A percentile compares a stretch with the other conserved stretches of the same genome.
phyloP scores from a whole-genome alignment of 2,113 vertebrate species.

The Lepidothrix coronata region DNA sequence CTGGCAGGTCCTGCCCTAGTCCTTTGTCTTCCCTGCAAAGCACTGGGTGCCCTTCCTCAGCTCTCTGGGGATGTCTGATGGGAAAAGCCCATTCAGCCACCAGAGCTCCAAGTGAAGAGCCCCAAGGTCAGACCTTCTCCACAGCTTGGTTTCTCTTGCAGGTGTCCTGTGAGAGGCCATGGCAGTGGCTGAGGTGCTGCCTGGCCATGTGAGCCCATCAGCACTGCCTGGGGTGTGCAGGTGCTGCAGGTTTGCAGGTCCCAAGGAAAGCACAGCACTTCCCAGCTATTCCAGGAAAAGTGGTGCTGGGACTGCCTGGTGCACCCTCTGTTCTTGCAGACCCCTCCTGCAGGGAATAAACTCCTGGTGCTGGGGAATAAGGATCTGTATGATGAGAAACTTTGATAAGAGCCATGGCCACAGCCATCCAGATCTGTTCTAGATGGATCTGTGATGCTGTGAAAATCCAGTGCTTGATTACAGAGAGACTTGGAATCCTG shows the following conservation, averaged over 20 bases:
- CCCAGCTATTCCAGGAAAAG: neutral
- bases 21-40: neutral
- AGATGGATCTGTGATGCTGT: neutral
- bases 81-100: neutral
- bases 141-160: neutral
- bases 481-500: accelerated
- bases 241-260: neutral
- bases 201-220: accelerated
- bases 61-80: accelerated
- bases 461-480: neutral
- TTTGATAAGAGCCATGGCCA: neutral
- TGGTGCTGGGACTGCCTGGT: accelerated
- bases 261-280: neutral
- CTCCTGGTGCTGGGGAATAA: neutral
- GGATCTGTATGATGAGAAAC: neutral
- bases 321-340: neutral
- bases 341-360: neutral
- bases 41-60: neutral
- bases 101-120: accelerated
- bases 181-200: neutral
- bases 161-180: neutral
- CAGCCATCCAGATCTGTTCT: neutral
- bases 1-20: neutral
- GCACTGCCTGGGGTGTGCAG: accelerated
- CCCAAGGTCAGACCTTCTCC: neutral